phyloP scores from a whole-genome alignment of 2,113 vertebrate genomes.

The Xiphorhynchus elegans region DNA sequence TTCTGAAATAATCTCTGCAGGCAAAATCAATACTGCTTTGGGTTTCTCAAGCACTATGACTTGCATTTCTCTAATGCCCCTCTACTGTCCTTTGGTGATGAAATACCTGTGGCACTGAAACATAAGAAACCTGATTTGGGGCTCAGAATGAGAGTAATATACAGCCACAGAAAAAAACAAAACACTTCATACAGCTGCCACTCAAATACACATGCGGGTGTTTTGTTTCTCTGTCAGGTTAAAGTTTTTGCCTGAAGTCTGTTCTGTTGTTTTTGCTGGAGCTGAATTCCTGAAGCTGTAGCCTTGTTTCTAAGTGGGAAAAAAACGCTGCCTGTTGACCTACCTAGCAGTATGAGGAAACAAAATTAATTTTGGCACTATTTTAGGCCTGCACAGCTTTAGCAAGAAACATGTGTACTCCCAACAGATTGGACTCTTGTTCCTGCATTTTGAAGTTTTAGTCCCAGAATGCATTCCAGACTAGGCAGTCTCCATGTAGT shows the following conservation, averaged over 20 bases:
- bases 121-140: neutral
- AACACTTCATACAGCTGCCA: neutral
- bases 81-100: neutral
- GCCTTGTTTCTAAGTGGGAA: slow-evolving; percentile 17
- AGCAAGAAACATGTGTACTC: neutral
- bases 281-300: neutral
- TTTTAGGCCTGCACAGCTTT: neutral
- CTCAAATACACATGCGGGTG: neutral
- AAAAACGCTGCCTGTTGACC: neutral
- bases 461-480: neutral
- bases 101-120: neutral
- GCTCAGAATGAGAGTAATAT: neutral
- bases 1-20: neutral
- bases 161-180: neutral
- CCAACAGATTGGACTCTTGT: neutral
- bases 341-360: slow-evolving; percentile 27
- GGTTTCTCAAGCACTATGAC: neutral
- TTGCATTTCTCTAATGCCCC: neutral
- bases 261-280: neutral
- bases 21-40: neutral
- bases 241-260: neutral
- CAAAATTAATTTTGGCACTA: slow-evolving; percentile 29
- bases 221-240: neutral
- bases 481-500: rapidly evolving
- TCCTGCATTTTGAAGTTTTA: neutral